Evolutionary conservation across 1,140 invertebrate species (phyloP).

Genomic region (Drosophila arawakana): DNA sequence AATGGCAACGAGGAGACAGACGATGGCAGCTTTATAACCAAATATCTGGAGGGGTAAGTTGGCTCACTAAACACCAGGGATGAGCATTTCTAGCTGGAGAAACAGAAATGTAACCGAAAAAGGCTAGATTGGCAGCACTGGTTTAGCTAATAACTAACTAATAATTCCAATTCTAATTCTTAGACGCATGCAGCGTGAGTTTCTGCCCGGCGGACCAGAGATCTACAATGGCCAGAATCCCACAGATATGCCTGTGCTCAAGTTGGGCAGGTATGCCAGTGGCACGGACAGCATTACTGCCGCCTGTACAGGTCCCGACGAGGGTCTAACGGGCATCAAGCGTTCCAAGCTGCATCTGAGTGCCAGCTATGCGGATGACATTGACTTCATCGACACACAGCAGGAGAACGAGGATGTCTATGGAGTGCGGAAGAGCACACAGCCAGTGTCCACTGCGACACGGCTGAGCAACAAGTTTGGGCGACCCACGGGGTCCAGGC

Average conservation of each 20-base stretch:
- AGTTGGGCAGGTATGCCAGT: conserved; percentile 85
- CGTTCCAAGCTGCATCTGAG: conserved; percentile 88
- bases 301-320: conserved; percentile 91
- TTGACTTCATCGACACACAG: conserved; percentile 90
- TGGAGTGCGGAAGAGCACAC: conserved; percentile 83
- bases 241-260: conserved; percentile 87
- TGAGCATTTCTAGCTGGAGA: no score
- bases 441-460: conserved; percentile 33
- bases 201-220: conserved; percentile 85
- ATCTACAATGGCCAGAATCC: conserved; percentile 88
- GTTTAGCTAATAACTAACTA: no score
- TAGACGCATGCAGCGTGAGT: conserved; percentile 77
- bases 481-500: conserved; percentile 42
- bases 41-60: conserved; percentile 90
- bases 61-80: background rate
- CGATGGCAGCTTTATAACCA: conserved; percentile 89
- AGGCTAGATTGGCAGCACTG: no score
- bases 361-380: conserved; percentile 87
- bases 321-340: conserved; percentile 90
- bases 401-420: conserved; percentile 86
- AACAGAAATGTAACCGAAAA: no score
- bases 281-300: conserved; percentile 86
- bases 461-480: conserved; percentile 68
- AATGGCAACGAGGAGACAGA: conserved; percentile 85
- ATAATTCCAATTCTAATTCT: background rate